A percentile compares a stretch with the other conserved stretches of the same genome.
Conservation (phyloP, 2,888 invertebrate genomes). For the Nesidiocoris tenuis region DNA sequence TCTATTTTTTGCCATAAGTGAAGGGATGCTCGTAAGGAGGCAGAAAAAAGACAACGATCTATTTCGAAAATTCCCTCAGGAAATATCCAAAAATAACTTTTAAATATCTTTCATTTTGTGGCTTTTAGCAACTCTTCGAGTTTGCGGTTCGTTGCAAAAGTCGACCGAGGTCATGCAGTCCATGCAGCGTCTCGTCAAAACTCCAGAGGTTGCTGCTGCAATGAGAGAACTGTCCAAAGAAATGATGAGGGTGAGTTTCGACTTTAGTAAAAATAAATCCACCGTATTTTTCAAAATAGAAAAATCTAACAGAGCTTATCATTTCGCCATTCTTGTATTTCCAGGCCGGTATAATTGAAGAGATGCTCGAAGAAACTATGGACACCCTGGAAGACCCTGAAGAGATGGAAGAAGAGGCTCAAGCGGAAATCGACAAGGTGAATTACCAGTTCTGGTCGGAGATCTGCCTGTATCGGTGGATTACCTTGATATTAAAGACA, state of each 20-base stretch:
- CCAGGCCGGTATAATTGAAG: slow-evolving; percentile 94
- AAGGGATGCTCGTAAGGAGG: too few relatives aligned
- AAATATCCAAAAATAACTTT: neutral
- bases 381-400: slow-evolving; percentile 88
- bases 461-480: neutral
- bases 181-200: slow-evolving; percentile 86
- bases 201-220: slow-evolving; percentile 91
- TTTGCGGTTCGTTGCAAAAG: slow-evolving; percentile 89
- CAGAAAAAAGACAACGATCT: too few relatives aligned
- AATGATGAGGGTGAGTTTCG: slow-evolving; percentile 87
- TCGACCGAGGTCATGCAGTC: slow-evolving; percentile 98
- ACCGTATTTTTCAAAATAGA: too few relatives aligned
- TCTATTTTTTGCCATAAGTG: too few relatives aligned
- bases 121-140: slow-evolving; percentile 81
- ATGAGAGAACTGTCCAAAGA: slow-evolving; percentile 98
- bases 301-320: neutral
- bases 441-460: too few relatives aligned
- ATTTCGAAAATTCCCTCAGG: too few relatives aligned
- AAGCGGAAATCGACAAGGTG: slow-evolving; percentile 89
- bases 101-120: too few relatives aligned
- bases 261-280: too few relatives aligned
- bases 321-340: slow-evolving; percentile 3
- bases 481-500: too few relatives aligned
- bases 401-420: slow-evolving; percentile 94
- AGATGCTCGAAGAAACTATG: slow-evolving; percentile 98